Evolutionary conservation across 2,797 vertebrate species (phyloP).

Genomic region (Acanthiza pusilla): DNA sequence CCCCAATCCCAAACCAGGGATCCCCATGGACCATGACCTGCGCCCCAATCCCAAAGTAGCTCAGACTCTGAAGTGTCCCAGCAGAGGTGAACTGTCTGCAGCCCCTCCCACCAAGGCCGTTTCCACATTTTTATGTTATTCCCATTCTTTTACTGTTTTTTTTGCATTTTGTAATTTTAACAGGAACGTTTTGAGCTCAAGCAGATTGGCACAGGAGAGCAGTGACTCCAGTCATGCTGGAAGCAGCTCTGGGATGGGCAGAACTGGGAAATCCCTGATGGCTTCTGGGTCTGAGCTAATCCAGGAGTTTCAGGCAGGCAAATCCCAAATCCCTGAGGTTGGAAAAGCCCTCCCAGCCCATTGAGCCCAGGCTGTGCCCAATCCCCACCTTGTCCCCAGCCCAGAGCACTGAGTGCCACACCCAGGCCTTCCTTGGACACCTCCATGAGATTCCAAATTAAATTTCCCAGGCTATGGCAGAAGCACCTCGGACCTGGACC

Average conservation of each 20-base stretch:
- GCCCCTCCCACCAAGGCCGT: background rate
- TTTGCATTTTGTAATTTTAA: background rate
- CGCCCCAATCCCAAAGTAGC: background rate
- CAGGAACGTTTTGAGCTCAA: background rate
- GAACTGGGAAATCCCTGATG: background rate
- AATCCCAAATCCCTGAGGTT: background rate
- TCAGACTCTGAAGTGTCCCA: background rate
- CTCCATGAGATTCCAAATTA: accelerated
- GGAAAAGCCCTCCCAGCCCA: background rate
- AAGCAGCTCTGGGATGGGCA: accelerated
- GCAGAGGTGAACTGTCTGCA: background rate
- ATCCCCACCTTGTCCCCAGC: background rate
- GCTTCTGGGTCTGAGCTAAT: background rate
- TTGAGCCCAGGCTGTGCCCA: background rate
- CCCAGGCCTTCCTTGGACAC: background rate
- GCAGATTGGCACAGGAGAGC: background rate
- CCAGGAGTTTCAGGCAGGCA: background rate
- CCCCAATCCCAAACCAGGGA: background rate
- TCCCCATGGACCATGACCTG: too few relatives aligned
- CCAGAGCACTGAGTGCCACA: background rate
- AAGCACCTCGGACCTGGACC: background rate
- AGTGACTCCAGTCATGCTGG: background rate
- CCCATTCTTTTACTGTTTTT: too few relatives aligned
- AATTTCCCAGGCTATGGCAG: background rate
- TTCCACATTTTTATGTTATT: background rate